Percentiles rank a stretch among this genome's conserved stretches.
Evolutionary conservation across 2,797 vertebrate genomes (phyloP).

Genomic region (Ceyx erithaca): DNA sequence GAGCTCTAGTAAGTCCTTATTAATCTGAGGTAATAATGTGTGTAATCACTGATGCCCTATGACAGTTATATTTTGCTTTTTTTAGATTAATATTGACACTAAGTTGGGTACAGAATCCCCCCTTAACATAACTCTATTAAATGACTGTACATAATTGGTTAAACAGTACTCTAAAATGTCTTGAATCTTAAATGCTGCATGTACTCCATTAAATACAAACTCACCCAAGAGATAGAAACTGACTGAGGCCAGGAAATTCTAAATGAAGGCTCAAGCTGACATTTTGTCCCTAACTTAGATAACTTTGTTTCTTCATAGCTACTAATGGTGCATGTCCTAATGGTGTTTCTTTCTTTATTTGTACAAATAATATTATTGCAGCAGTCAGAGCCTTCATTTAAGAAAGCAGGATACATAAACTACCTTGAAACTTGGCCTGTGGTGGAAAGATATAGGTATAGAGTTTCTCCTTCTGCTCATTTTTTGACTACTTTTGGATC

Average conservation of each 20-base stretch:
- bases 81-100: neutral
- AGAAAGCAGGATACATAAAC: neutral
- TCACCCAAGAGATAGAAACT: slow-evolving; percentile 12
- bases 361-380: slow-evolving; percentile 30
- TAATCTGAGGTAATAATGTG: neutral
- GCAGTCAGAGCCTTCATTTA: neutral
- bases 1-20: neutral
- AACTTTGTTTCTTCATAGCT: neutral
- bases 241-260: slow-evolving; percentile 46
- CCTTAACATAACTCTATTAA: neutral
- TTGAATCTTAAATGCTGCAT: slow-evolving; percentile 23
- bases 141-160: neutral
- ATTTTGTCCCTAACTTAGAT: neutral
- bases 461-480: neutral
- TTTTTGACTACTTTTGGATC: neutral
- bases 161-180: neutral
- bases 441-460: neutral
- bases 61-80: neutral
- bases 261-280: slow-evolving; percentile 3
- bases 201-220: slow-evolving; percentile 32
- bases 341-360: slow-evolving; percentile 15
- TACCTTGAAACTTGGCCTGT: neutral
- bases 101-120: neutral
- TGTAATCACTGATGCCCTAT: neutral
- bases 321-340: neutral